phyloP scores from a whole-genome alignment of 1,140 invertebrate species.

The Batillaria attramentaria region DNA sequence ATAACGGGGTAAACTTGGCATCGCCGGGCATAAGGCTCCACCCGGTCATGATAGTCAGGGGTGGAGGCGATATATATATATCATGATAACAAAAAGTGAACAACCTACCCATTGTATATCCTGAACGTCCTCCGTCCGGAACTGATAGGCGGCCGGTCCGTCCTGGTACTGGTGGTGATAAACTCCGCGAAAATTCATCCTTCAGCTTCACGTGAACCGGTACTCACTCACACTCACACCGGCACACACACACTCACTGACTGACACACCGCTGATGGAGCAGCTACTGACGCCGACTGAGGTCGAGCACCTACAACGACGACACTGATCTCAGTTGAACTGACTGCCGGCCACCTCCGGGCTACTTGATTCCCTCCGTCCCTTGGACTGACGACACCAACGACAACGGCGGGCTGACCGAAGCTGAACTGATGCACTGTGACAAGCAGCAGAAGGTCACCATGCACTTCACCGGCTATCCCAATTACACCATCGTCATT shows the following conservation, averaged over 20 bases:
- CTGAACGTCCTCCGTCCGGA: slow-evolving; percentile 24
- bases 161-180: not conserved
- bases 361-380: not conserved
- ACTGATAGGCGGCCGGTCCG: slow-evolving; percentile 23
- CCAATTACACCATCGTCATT: not conserved
- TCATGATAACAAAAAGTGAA: not conserved
- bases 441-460: not conserved
- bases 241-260: not conserved
- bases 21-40: not conserved
- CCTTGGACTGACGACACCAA: not conserved
- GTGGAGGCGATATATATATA: not conserved
- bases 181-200: slow-evolving; percentile 5
- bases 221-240: not conserved
- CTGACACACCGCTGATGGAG: no score
- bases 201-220: not conserved
- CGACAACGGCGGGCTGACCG: not conserved
- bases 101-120: slow-evolving; percentile 24
- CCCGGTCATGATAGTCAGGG: not conserved
- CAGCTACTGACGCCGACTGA: not conserved
- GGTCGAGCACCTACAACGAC: not conserved
- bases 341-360: not conserved
- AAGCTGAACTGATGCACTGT: not conserved
- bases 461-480: not conserved
- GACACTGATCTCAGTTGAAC: not conserved
- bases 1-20: not conserved